Evolutionary conservation across 2,888 invertebrate species (phyloP), one percentile per base, ranked within the genome.

Genomic region (Pomacea canaliculata): DNA sequence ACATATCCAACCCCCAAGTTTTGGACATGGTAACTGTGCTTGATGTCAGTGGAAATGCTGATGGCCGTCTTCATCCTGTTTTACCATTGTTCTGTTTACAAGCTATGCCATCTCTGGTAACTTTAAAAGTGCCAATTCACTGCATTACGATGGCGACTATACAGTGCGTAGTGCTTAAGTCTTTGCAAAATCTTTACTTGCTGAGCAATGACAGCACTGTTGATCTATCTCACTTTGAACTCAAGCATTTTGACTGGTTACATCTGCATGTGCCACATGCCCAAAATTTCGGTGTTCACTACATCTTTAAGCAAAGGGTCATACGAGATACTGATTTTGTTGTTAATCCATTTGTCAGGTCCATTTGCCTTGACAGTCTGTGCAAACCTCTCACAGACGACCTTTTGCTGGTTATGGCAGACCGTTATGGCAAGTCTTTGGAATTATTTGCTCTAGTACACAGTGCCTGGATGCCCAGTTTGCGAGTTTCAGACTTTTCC

Each of bases 1-100:
- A 73, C 27, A 69, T 69, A 18, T 74, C 74, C 48, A 74, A 69
- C 10, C 74, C 69, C 18, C 74, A 74, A 62, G 74, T 69, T 16
- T 62, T 69, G 27, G 62, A 74, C 49, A 48, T 74, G 69, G 69
- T 74, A n/a, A 69, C 46, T 27, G 74, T 74, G n/a, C 63, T 74
- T 12, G 74, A 74, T 46, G 62, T 74, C 62, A 74, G 56, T 19
- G 59, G 69, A 27, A 74, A 27, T 23, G 48, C 60, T 19, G 74
- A 74, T 18, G 59, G 23, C n/a, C 46, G 74, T 23, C 74, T 69
- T 37, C 74, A 68, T n/a, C n/a, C 69, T 59, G 46, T 46, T 37
- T 49, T 62, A 7, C 49, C 74, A 10, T 68, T 74, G 18, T 62
- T 60, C 12, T 74, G 69, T 49, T 69, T 74, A 7, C 37, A 68